These are phyloP conservation scores for Callosobruchus maculatus DNA, from an alignment of 2,888 invertebrate genomes.

Conservation along the genomic window DNA sequence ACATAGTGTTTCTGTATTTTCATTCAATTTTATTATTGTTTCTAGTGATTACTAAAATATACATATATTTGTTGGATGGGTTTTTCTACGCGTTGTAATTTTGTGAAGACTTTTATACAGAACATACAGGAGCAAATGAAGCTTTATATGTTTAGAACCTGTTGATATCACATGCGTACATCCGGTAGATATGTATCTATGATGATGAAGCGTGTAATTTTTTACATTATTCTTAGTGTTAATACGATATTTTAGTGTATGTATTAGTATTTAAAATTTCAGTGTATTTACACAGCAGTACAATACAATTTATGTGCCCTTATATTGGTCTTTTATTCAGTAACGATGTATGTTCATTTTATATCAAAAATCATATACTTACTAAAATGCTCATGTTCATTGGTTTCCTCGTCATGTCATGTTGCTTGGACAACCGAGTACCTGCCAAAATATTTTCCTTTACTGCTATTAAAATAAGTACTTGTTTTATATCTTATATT, in stretches of 20 bases:
- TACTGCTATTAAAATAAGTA: too few species aligned
- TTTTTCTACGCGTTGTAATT: neutral
- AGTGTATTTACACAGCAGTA: conserved; percentile 3
- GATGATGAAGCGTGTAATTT: conserved; percentile 3
- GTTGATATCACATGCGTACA: conserved; percentile 20
- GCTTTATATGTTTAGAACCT: conserved; percentile 2
- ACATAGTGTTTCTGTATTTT: too few species aligned
- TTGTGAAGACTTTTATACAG: neutral
- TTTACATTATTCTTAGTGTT: conserved; percentile 1
- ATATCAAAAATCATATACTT: neutral
- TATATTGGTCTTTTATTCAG: conserved; percentile 13
- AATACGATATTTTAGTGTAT: neutral
- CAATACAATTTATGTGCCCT: conserved; percentile 25
- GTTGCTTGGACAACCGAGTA: too few species aligned
- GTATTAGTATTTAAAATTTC: neutral
- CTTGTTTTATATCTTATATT: too few species aligned
- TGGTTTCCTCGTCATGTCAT: too few species aligned
- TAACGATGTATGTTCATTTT: neutral
- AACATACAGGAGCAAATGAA: neutral
- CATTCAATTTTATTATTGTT: too few species aligned
- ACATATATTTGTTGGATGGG: too few species aligned
- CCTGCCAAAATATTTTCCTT: too few species aligned
- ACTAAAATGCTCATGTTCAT: too few species aligned
- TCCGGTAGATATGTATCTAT: conserved; percentile 21
- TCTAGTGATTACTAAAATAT: too few species aligned